These are phyloP conservation scores for Mythimna pallens DNA, from an alignment of 2,888 invertebrate genomes.

Conservation along the genomic window DNA sequence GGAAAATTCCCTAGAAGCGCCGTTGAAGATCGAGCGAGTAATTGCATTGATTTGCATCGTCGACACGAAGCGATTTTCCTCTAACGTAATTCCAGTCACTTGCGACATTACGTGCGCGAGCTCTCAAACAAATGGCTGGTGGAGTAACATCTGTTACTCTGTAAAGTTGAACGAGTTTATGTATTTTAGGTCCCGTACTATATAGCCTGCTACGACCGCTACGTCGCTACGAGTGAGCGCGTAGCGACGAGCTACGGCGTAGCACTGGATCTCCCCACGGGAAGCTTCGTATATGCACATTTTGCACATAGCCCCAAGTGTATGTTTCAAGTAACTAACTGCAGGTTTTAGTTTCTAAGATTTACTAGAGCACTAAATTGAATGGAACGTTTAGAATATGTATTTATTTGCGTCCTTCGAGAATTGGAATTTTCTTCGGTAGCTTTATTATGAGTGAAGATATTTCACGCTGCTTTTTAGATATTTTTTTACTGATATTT, in stretches of 20 bases:
- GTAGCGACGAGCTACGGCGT: slow-evolving; percentile 33
- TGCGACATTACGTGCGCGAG: background rate
- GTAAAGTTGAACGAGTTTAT: slow-evolving; percentile 34
- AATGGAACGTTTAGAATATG: background rate
- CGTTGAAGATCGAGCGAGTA: background rate
- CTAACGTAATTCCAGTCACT: slow-evolving; percentile 10
- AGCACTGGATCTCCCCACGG: slow-evolving; percentile 40
- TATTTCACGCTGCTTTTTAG: background rate
- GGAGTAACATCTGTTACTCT: slow-evolving; percentile 23
- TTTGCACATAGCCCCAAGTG: slow-evolving; percentile 10
- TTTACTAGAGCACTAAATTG: slow-evolving; percentile 7
- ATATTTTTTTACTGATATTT: background rate
- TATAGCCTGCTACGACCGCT: slow-evolving; percentile 3
- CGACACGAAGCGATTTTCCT: background rate
- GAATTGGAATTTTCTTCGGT: background rate
- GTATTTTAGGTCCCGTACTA: slow-evolving; percentile 24
- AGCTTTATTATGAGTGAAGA: background rate
- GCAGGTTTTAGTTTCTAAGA: slow-evolving; percentile 13
- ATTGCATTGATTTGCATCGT: background rate
- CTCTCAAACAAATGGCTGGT: slow-evolving; percentile 17
- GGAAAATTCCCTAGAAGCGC: background rate
- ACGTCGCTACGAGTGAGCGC: slow-evolving; percentile 13
- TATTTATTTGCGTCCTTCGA: background rate
- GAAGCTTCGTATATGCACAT: slow-evolving; percentile 19
- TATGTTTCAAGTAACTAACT: slow-evolving; percentile 21